Base-by-base conservation (phyloP, 2,113 vertebrate genomes). In the Pterocles gutturalis region DNA sequence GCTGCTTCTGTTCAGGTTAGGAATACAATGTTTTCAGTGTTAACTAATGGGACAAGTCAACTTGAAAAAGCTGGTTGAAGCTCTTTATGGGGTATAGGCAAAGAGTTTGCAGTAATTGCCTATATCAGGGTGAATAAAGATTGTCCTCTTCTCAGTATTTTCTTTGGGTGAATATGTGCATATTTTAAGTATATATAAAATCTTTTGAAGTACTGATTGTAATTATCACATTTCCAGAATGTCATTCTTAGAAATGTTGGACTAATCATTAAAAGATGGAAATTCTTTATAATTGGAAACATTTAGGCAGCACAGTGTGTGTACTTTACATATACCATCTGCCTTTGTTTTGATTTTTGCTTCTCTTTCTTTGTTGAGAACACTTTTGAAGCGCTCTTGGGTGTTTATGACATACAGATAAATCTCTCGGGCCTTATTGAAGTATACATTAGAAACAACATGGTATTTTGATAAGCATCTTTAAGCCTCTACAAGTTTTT, bases 191-290 rank as follows among this genome's bases (percentile, higher is more conserved):
- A 60, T 60, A 43, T 49, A 55, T 41, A 60, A n/a, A 62, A 48
- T 33, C 25, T 78, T 92, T 73, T 87, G 12, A 92, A 93, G 12
- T 80, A 69, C 21, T 73, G n/a, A n/a, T 66, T 87, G 51, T 25
- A 93, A 21, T 90, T 86, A 83, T 36, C 75, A 79, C 57, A 72
- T 93, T 85, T 96, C 45, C 49, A 83, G 71, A 92, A 90, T 92
- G 80, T 70, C 21, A 71, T 73, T 92, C 55, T 87, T 54, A 41
- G 57, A 92, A 92, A 70, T 3, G 2, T 70, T 73, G 46, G 17
- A 14, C 64, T 92, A 49, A 83, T 75, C 22, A 31, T 51, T 51
- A 83, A 84, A 93, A 60, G 48, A 78, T 17, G 36, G 33, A 17
- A 71, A 67, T 95, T 90, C 33, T 65, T 90, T 95, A 85, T 83